A percentile compares a stretch with the other conserved stretches of the same genome.
phyloP scores from a whole-genome alignment of 2,888 invertebrate genomes.

The Callosobruchus maculatus region DNA sequence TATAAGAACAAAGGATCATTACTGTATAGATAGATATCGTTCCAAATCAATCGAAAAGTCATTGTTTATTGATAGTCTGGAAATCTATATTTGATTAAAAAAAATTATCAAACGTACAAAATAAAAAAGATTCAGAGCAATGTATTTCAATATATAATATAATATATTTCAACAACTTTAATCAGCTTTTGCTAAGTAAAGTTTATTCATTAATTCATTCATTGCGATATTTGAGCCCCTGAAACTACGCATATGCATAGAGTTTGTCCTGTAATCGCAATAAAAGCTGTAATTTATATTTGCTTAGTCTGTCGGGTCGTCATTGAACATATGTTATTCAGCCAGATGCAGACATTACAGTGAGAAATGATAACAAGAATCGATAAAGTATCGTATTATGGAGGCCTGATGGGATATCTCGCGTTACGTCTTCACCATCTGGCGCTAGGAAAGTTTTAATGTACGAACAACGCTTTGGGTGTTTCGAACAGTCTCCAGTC shows the following conservation, averaged over 20 bases:
- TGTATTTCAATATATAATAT: no score
- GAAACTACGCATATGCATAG: neutral
- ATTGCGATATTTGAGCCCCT: neutral
- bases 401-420: neutral
- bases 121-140: no score
- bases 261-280: neutral
- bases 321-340: neutral
- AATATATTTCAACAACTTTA: no score
- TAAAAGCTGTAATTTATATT: neutral
- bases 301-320: neutral
- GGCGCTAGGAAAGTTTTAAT: neutral
- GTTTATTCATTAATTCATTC: no score
- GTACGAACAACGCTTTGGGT: neutral
- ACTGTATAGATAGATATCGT: no score
- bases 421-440: neutral
- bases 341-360: neutral
- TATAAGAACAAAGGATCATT: no score
- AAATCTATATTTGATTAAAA: no score
- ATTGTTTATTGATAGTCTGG: no score
- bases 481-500: no score
- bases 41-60: no score
- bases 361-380: neutral
- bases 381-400: neutral
- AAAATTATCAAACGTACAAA: no score
- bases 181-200: no score